Evolutionary conservation across 2,797 vertebrate species (phyloP), one percentile per base, ranked within the genome.

Genomic region (Erethizon dorsatum): DNA sequence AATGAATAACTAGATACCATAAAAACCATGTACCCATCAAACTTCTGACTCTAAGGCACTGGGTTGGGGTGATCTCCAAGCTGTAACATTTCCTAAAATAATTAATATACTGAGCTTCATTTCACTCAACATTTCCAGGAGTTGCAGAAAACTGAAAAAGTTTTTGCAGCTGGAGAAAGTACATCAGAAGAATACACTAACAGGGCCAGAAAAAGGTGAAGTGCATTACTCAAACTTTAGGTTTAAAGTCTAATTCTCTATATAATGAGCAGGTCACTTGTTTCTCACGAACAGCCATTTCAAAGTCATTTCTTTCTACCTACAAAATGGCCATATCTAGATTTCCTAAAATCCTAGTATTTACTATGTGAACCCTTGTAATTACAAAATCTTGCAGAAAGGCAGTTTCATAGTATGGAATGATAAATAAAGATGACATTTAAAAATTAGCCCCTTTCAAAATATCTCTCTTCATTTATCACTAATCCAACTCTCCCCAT

Each of bases 71-170:
- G 33, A 54, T 67, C 45, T 22, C 52, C 54, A 90, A 93, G 65
- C 15, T 67, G 11, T 94, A 97, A 90, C 4, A 90, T 96, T 77
- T 41, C 82, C 24, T 95, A 85, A 95, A 73, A 63, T 89, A 79
- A 95, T 67, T 14, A 91, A 71, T 13, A 89, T 0, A 63, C 1
- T 28, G 65, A 90, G 65, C 71, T 91, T 82, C 57, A 65, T 63
- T 78, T 88, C 57, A 87, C 22, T 88, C 41, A 85, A 88, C 0
- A 96, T 97, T 61, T 90, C 61, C 14, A 57, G 28, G 33, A 17
- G 11, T 1, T 83, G 41, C 24, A 93, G 52, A 80, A 52, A 91
- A 91, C 15, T 63, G n/a, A 15, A 92, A 95, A 85, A 92, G 13
- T 9, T 15, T 54, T 28, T 93, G 14, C 31, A 22, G n/a, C 11